These are phyloP conservation scores for Drosophila auraria DNA, from an alignment of 1,140 invertebrate genomes.

Conservation along the genomic window DNA sequence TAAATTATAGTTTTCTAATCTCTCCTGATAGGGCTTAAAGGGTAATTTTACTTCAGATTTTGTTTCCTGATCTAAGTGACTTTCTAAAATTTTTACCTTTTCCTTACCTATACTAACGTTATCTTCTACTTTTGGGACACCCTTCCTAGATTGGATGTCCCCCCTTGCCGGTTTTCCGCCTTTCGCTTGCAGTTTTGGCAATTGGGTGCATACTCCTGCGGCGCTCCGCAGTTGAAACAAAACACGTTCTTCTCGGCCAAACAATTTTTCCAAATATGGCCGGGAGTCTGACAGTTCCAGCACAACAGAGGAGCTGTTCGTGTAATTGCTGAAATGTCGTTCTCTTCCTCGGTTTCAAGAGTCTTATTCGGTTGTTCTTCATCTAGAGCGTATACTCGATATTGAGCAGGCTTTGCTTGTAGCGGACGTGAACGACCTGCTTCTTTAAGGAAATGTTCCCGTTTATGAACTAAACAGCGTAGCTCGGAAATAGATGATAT, in stretches of 20 bases:
- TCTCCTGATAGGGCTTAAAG: constrained; percentile 8
- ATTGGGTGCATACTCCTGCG: not conserved
- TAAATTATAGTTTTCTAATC: constrained; percentile 5
- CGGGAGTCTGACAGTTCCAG: not conserved
- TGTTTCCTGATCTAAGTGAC: not conserved
- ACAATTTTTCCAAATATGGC: constrained; percentile 2
- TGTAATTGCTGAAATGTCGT: not conserved
- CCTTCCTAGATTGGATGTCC: not conserved
- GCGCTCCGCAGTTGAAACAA: not conserved
- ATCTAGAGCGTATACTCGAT: not conserved
- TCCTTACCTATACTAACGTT: no score
- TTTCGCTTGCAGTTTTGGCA: not conserved
- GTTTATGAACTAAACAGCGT: not conserved
- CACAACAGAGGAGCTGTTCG: not conserved
- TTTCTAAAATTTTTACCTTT: not conserved
- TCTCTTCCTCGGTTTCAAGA: not conserved
- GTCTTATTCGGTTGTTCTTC: not conserved
- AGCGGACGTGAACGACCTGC: not conserved
- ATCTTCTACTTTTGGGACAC: not conserved
- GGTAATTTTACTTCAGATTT: constrained; percentile 4
- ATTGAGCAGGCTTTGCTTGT: not conserved
- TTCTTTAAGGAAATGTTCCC: not conserved
- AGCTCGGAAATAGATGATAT: constrained; percentile 4
- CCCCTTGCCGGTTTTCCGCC: constrained; percentile 1
- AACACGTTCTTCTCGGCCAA: not conserved